Conservation (phyloP, 2,797 vertebrate genomes). For the Emys orbicularis region DNA sequence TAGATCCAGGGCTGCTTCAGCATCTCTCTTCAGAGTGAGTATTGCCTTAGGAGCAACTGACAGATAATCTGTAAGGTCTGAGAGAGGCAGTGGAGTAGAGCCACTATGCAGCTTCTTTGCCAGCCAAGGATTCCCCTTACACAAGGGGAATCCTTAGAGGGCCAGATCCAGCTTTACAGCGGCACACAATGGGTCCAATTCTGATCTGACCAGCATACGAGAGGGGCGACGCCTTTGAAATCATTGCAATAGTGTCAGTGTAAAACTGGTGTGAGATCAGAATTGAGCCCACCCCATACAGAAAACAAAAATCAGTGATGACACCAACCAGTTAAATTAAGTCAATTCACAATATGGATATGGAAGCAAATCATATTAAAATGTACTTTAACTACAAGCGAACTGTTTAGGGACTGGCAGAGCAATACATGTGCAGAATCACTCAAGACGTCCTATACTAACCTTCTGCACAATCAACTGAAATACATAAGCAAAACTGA, state of each 20-base stretch:
- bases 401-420: conserved; percentile 37
- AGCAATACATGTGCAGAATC: conserved; percentile 33
- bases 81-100: background rate
- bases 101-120: background rate
- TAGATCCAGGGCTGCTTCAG: background rate
- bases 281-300: background rate
- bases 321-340: background rate
- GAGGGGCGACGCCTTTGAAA: background rate
- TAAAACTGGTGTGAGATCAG: background rate
- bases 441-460: background rate
- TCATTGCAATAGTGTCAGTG: background rate
- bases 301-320: conserved; percentile 34
- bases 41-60: background rate
- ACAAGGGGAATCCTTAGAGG: background rate
- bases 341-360: conserved; percentile 10
- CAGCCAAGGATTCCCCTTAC: background rate
- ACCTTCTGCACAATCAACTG: background rate
- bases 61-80: conserved; percentile 12
- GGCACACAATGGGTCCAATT: background rate
- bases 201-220: background rate
- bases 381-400: conserved; percentile 20
- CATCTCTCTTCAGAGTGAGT: background rate
- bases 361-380: background rate
- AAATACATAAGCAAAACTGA: background rate
- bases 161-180: conserved; percentile 26